These are phyloP conservation scores for Cecidostiba fungosa DNA, from an alignment of 2,888 invertebrate species.

Conservation along the genomic window DNA sequence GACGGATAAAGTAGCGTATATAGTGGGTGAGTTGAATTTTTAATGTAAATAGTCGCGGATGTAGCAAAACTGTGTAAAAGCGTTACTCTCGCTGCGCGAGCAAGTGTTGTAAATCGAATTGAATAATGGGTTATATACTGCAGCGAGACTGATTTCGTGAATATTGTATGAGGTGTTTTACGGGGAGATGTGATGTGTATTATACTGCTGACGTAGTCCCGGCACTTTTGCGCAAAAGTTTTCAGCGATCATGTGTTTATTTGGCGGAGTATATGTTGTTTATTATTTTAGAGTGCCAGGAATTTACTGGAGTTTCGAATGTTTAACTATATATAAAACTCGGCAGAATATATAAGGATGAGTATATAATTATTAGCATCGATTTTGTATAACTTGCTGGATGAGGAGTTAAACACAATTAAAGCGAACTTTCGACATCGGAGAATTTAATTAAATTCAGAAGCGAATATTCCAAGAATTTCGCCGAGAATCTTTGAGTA, in stretches of 20 bases:
- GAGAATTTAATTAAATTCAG: neutral
- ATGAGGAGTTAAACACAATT: neutral
- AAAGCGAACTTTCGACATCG: neutral
- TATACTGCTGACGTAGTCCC: neutral
- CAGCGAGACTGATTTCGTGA: slow-evolving; percentile 2
- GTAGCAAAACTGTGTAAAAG: neutral
- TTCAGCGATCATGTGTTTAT: neutral
- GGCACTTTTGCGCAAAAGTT: neutral
- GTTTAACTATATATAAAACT: neutral
- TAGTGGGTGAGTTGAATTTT: slow-evolving; percentile 41
- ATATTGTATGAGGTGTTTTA: neutral
- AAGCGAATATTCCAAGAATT: neutral
- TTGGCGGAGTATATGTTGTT: neutral
- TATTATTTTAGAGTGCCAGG: neutral
- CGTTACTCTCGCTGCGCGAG: neutral
- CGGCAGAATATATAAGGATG: too few relatives aligned
- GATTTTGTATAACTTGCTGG: neutral
- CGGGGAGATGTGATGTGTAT: neutral
- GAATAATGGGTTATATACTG: neutral
- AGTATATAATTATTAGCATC: neutral
- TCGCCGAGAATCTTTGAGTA: neutral
- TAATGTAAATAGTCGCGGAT: slow-evolving; percentile 38
- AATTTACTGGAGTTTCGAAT: neutral
- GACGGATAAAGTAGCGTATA: neutral
- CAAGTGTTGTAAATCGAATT: neutral